These are phyloP conservation scores for Solea solea DNA, from an alignment of 2,113 vertebrate genomes.

Conservation along the genomic window DNA sequence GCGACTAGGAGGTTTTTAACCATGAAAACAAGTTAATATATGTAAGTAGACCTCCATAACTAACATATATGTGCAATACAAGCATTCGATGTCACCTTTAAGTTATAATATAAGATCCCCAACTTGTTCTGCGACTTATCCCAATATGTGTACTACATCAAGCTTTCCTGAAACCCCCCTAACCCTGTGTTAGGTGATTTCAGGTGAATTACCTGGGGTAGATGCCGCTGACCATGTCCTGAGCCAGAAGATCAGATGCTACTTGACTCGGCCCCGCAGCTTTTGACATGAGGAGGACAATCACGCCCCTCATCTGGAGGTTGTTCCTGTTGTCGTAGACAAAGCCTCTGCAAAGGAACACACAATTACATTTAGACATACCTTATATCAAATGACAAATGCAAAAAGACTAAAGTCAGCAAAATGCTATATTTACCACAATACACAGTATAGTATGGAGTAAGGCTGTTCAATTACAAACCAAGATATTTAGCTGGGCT, in stretches of 20 bases:
- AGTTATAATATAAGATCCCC: too few species aligned
- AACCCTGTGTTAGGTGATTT: background rate
- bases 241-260: conserved; percentile 74
- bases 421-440: too few species aligned
- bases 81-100: too few species aligned
- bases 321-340: conserved; percentile 90
- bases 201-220: conserved; percentile 88
- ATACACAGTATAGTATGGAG: too few species aligned
- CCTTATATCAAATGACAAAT: background rate
- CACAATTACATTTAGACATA: background rate
- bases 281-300: conserved; percentile 94
- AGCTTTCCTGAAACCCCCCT: background rate
- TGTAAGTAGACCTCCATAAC: too few species aligned
- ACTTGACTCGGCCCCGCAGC: conserved; percentile 88
- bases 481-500: too few species aligned
- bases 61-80: too few species aligned
- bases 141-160: background rate
- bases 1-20: too few species aligned
- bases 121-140: background rate
- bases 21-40: too few species aligned
- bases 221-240: conserved; percentile 94
- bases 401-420: background rate
- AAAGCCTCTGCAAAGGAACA: conserved; percentile 83
- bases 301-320: conserved; percentile 92
- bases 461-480: too few species aligned